phyloP scores from a whole-genome alignment of 2,888 invertebrate species.

The Xylophagus ater region DNA sequence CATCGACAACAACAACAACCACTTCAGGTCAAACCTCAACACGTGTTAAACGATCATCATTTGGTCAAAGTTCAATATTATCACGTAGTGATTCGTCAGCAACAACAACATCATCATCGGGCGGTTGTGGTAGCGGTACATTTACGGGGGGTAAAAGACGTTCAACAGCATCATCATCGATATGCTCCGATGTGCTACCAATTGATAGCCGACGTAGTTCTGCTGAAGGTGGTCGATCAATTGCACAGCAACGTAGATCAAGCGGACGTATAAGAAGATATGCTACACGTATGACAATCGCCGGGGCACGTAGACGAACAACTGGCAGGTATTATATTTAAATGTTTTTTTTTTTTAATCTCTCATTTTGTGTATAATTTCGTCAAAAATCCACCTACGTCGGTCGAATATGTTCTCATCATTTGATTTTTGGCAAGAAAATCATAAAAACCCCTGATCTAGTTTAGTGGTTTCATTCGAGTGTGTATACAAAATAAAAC shows the following conservation, averaged over 20 bases:
- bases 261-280: conserved; percentile 36
- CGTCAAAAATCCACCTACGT: too few species aligned
- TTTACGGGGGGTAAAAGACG: conserved; percentile 35
- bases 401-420: too few species aligned
- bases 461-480: too few species aligned
- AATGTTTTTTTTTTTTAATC: too few species aligned
- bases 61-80: conserved; percentile 25
- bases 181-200: conserved; percentile 33
- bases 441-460: too few species aligned
- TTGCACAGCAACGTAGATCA: conserved; percentile 28
- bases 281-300: conserved; percentile 36
- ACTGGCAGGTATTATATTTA: conserved; percentile 38
- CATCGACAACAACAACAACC: conserved; percentile 1
- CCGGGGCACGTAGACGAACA: conserved; percentile 36
- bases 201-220: conserved; percentile 36
- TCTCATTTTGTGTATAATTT: too few species aligned
- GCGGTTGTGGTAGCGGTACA: conserved; percentile 31
- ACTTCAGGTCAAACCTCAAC: conserved; percentile 12
- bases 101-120: conserved; percentile 36
- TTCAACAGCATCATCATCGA: conserved; percentile 36
- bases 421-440: too few species aligned
- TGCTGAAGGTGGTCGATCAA: conserved; percentile 32
- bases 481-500: too few species aligned
- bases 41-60: conserved; percentile 33
- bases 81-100: conserved; percentile 39